Evolutionary conservation across 2,888 invertebrate species (phyloP).

Genomic region (Zygothrica quintamaculata): DNA sequence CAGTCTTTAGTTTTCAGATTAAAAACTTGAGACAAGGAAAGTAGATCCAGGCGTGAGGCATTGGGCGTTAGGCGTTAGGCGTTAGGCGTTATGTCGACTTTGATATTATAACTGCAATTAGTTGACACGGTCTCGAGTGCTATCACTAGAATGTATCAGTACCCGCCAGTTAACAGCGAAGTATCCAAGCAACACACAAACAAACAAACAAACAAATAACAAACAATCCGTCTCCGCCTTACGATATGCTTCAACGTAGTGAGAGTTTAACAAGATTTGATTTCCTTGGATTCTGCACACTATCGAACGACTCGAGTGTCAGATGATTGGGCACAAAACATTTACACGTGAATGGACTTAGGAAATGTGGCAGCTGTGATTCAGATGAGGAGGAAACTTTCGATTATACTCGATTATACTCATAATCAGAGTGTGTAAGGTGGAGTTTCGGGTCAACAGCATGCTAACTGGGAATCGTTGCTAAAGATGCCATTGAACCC

Average conservation of each 20-base stretch:
- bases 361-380: slow-evolving; percentile 31
- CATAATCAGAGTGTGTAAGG: slow-evolving; percentile 7
- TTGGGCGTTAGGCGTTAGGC: slow-evolving; percentile 34
- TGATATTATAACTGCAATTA: slow-evolving; percentile 78
- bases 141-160: slow-evolving; percentile 61
- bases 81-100: slow-evolving; percentile 65
- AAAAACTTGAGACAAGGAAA: slow-evolving; percentile 34
- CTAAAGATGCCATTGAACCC: slow-evolving; percentile 64
- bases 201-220: too few relatives aligned
- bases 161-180: slow-evolving; percentile 23
- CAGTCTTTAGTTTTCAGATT: background rate
- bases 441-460: slow-evolving; percentile 49
- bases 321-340: slow-evolving; percentile 67
- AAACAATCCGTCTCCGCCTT: slow-evolving; percentile 19
- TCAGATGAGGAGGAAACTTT: slow-evolving; percentile 64
- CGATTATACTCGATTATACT: slow-evolving; percentile 69
- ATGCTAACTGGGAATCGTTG: slow-evolving; percentile 31
- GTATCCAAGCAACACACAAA: background rate
- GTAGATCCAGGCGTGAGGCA: slow-evolving; percentile 39
- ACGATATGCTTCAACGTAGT: slow-evolving; percentile 41
- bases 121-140: slow-evolving; percentile 72
- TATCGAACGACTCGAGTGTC: slow-evolving; percentile 68
- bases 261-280: slow-evolving; percentile 65
- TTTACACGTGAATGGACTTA: slow-evolving; percentile 34
- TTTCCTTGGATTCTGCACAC: slow-evolving; percentile 59